A percentile compares a stretch with the other conserved stretches of the same genome.
Evolutionary conservation across 2,888 invertebrate species (phyloP).

Genomic region (Xylota sylvarum): DNA sequence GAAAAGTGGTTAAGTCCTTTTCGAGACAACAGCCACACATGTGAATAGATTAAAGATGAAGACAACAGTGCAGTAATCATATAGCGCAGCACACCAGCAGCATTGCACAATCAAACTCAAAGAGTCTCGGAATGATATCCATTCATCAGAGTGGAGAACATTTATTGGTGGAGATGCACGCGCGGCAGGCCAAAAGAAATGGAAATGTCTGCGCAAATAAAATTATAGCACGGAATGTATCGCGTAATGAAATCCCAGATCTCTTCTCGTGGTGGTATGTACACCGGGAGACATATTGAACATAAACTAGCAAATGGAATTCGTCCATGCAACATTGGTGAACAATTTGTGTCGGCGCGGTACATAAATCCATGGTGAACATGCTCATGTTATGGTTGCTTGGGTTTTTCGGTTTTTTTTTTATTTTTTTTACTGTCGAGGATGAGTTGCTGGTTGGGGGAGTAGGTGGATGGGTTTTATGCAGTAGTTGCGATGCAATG

Average conservation of each 20-base stretch:
- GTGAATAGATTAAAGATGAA: conserved; percentile 73
- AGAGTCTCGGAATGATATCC: conserved; percentile 61
- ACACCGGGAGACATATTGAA: conserved; percentile 49
- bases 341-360: conserved; percentile 70
- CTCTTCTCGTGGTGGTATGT: background rate
- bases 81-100: background rate
- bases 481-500: background rate
- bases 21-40: conserved; percentile 35
- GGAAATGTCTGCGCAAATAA: conserved; percentile 57
- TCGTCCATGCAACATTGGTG: conserved; percentile 64
- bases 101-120: conserved; percentile 62
- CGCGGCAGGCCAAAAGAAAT: conserved; percentile 31
- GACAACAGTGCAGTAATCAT: conserved; percentile 65
- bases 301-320: conserved; percentile 67
- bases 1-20: conserved; percentile 75
- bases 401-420: conserved; percentile 25
- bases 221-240: conserved; percentile 65
- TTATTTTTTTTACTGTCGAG: background rate
- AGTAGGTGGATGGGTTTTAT: conserved; percentile 2
- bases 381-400: conserved; percentile 67
- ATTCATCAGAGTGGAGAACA: conserved; percentile 72
- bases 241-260: conserved; percentile 60
- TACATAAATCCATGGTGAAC: conserved; percentile 64
- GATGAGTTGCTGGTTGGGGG: conserved; percentile 15
- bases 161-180: conserved; percentile 73